Evolutionary conservation across 2,113 vertebrate genomes (phyloP), one percentile per base, ranked within the genome.

Genomic region (Sclerurus mexicanus): DNA sequence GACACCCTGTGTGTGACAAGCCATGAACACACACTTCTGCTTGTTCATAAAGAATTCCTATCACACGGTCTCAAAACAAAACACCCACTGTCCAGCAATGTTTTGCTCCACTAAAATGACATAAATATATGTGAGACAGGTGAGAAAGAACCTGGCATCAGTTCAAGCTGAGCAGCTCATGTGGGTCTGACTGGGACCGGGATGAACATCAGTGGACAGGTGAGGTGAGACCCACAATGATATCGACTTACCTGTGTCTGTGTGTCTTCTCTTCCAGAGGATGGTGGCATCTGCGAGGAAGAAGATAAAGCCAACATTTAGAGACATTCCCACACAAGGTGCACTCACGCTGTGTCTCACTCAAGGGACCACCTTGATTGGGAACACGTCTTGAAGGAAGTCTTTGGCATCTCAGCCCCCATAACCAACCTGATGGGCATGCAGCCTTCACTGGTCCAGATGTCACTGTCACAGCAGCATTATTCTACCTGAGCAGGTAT

Each of bases 261-360:
- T 37, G 20, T 21, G 19, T 68, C 28, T 52, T 27, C 53, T 81
- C 20, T 59, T 74, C 44, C 0, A 1, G 40, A 75, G 33, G 15
- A 8, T 82, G 66, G 35, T 47, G 47, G 9, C 59, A 47, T 12
- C 84, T 31, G 17, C 1, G 6, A 75, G 42, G 30, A 90, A 6
- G 14, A 12, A 68, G 27, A 25, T 24, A 58, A 89, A 72, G 21
- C 5, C 5, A 8, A 39, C 2, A 5, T 50, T 35, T 6, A 6
- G 35, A 63, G 42, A 35, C 23, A n/a, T 13, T 12, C 8, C 23
- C 40, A 6, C 27, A 16, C 24, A 59, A 44, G 11, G 37, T 13
- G 10, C 3, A 4, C 22, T 86, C 46, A 16, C 9, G 6, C 14
- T 18, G 8, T 9, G 7, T 42, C 47, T 46, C 0, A 0, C 30